Percentiles rank a stretch among this genome's conserved stretches.
Conservation (phyloP, 92 coral and sea anemone genomes). For the Porites rus region DNA sequence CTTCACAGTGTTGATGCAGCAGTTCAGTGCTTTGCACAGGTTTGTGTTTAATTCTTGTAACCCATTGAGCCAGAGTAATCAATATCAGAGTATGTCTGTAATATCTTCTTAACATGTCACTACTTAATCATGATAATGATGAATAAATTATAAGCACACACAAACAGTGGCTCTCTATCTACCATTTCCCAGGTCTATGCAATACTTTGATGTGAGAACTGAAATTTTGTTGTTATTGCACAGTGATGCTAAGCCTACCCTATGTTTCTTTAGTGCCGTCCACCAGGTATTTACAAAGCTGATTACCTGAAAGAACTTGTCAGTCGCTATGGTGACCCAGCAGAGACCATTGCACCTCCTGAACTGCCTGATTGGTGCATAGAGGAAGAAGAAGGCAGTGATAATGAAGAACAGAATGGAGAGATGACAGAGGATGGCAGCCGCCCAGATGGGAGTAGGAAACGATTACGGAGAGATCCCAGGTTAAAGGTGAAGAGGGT, state of each 20-base stretch:
- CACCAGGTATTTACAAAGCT: conserved; percentile 95
- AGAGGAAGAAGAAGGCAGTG: conserved; percentile 90
- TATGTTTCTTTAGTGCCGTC: conserved; percentile 68
- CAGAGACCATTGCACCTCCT: conserved; percentile 72
- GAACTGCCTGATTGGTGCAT: conserved; percentile 96
- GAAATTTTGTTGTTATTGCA: no score
- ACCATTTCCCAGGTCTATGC: no score
- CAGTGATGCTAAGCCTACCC: no score
- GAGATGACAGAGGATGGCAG: conserved; percentile 57
- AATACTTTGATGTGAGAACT: no score
- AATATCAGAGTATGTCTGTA: not conserved
- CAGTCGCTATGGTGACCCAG: conserved; percentile 83
- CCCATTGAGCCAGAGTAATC: not conserved
- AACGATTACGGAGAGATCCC: conserved; percentile 72
- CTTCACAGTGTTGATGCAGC: conserved; percentile 87
- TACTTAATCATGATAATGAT: no score
- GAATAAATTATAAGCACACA: no score
- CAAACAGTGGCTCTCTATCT: no score
- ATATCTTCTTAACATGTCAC: no score
- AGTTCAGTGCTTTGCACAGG: conserved; percentile 68
- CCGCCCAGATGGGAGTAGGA: conserved; percentile 76
- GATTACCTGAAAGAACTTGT: conserved; percentile 85
- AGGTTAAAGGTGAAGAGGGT: conserved; percentile 56
- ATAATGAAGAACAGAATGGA: conserved; percentile 70
- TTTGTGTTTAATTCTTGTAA: not conserved